Conservation (phyloP, 1,140 invertebrate species). For the Psilanteris sp. region DNA sequence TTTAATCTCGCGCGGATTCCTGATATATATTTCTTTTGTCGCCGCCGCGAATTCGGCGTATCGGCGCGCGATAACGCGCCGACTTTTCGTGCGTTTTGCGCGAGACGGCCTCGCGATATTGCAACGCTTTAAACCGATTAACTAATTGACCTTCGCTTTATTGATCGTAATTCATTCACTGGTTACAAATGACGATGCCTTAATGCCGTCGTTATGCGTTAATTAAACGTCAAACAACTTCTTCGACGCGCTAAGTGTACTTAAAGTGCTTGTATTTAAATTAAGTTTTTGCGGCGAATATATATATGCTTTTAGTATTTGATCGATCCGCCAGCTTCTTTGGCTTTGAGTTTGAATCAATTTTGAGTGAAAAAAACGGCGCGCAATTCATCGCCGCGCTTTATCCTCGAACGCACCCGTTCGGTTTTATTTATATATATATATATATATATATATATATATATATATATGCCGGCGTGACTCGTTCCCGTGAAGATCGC, state of each 20-base stretch:
- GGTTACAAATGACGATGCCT: constrained; percentile 13
- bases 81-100: no score
- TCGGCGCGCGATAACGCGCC: no score
- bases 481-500: not conserved
- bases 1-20: constrained; percentile 1
- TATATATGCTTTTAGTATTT: no score
- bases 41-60: constrained; percentile 4
- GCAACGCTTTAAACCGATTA: constrained; percentile 20
- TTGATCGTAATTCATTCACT: constrained; percentile 34
- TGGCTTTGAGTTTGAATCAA: no score
- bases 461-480: no score
- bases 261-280: not conserved
- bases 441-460: no score
- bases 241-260: not conserved
- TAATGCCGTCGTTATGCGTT: constrained; percentile 19
- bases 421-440: no score
- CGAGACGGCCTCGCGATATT: no score
- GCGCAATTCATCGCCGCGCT: no score
- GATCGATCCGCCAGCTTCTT: no score
- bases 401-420: no score
- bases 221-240: constrained; percentile 15
- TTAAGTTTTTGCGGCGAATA: not conserved
- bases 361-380: no score
- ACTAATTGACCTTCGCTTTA: constrained; percentile 40
- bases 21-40: not conserved